Base-by-base conservation (phyloP, 2,797 vertebrate species). In the Hylomyscus alleni region DNA sequence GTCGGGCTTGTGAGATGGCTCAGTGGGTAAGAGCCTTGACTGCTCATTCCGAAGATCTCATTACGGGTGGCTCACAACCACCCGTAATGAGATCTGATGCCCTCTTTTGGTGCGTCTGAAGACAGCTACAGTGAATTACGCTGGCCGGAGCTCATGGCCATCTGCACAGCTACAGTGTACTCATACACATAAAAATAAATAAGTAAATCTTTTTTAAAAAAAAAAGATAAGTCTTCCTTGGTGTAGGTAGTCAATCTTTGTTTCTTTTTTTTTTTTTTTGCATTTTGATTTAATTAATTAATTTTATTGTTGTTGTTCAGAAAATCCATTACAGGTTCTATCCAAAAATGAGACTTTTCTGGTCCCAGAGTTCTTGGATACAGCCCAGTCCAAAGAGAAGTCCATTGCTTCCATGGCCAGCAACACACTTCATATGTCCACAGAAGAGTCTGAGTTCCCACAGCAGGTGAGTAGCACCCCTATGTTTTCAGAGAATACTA, bases 221-320 rank as follows among this genome's bases (percentile, higher is more conserved):
- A n/a, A 72, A 69, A 85, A 65, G 60, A 80, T 69, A 76, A 83
- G 1, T 65, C 56, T 95, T 95, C 40, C 56, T 52, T 52, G 11
- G 60, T 89, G 13, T 83, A 83, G 50, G 50, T 76, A 44, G 67
- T 73, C 47, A 93, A 44, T 89, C 58, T 50, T 81, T 65, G 31
- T 13, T 31, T 50, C 81, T 62, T 89, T 4, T 94, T 93, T 60
- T 34, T 86, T 89, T 89, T 73, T 89, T 83, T 92, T 78, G 44
- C 88, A 78, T 72, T 94, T 95, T 94, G 47, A 84, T 54, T 92
- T 77, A 76, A 75, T 87, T 93, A 47, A 65, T 56, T 82, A 40
- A 37, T 62, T 77, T 90, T 6, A 37, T 89, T 60, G 60, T n/a
- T 93, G 77, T 92, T 94, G 56, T 96, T 91, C 83, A 97, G 97